These are phyloP conservation scores for Sapajus apella DNA, from an alignment of 2,113 vertebrate genomes.

Conservation along the genomic window DNA sequence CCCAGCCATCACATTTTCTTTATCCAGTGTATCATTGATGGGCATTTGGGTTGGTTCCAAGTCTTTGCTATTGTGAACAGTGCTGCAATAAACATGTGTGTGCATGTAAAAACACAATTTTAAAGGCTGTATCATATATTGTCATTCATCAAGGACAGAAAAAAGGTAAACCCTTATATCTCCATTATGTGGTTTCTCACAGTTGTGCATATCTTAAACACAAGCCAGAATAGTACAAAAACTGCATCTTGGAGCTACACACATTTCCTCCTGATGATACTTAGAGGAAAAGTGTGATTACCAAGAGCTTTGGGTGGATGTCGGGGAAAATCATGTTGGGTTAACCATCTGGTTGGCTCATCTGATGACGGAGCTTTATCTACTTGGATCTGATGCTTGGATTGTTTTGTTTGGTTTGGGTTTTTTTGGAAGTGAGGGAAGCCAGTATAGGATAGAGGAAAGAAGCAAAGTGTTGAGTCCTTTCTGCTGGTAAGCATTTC, in stretches of 20 bases:
- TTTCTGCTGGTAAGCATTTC: neutral
- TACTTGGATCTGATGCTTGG: neutral
- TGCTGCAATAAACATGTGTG: too few species aligned
- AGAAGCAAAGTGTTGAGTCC: neutral
- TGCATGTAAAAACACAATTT: neutral
- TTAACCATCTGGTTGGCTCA: neutral
- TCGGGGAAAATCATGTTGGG: neutral
- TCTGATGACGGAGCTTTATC: neutral
- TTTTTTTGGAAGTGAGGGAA: neutral
- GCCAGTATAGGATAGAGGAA: neutral
- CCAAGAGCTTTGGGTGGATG: neutral
- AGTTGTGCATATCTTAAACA: neutral
- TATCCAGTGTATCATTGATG: too few species aligned
- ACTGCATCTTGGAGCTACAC: neutral
- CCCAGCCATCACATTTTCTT: too few species aligned
- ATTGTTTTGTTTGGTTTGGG: neutral
- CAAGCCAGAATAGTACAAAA: neutral
- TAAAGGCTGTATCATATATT: neutral
- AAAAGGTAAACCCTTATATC: neutral
- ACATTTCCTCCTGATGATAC: neutral
- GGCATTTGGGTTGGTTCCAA: too few species aligned
- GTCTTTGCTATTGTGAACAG: too few species aligned
- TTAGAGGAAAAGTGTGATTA: neutral
- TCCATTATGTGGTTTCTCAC: neutral
- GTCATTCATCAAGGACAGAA: neutral